Conservation (phyloP, 2,888 invertebrate species). For the Acrobasis consociella region DNA sequence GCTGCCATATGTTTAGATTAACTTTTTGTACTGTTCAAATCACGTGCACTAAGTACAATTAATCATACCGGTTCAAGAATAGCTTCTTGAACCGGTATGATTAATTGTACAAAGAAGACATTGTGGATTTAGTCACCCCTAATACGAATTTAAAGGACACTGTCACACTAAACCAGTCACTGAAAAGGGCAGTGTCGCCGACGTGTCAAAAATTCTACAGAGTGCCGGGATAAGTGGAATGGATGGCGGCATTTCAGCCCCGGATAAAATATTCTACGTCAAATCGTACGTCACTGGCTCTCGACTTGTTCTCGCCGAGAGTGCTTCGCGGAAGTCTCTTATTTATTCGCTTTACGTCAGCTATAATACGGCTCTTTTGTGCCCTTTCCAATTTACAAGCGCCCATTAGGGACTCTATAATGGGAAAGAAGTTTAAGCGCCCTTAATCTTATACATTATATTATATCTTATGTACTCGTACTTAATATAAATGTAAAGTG, state of each 20-base stretch:
- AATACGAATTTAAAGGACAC: constrained; percentile 72
- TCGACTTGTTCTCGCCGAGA: constrained; percentile 72
- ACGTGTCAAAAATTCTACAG: constrained; percentile 81
- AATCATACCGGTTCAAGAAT: constrained; percentile 6
- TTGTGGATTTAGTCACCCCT: constrained; percentile 38
- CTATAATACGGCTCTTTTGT: constrained; percentile 67
- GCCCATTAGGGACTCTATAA: constrained; percentile 53
- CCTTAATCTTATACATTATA: background rate
- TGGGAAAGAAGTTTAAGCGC: constrained; percentile 38
- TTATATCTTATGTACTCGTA: background rate
- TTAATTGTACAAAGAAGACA: constrained; percentile 3
- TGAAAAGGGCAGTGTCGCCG: constrained; percentile 70
- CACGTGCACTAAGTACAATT: constrained; percentile 10
- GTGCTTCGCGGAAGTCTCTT: constrained; percentile 76
- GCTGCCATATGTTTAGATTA: no score
- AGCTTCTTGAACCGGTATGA: no score
- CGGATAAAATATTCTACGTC: constrained; percentile 80
- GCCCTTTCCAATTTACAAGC: constrained; percentile 65
- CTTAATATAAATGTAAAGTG: background rate
- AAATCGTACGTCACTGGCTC: constrained; percentile 80
- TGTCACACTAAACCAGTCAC: constrained; percentile 71
- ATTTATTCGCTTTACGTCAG: constrained; percentile 78
- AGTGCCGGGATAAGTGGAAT: constrained; percentile 79
- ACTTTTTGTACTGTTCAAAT: background rate
- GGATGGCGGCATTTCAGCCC: constrained; percentile 69